These are phyloP conservation scores for Phaethon lepturus DNA, from an alignment of 2,113 vertebrate genomes.

Conservation along the genomic window DNA sequence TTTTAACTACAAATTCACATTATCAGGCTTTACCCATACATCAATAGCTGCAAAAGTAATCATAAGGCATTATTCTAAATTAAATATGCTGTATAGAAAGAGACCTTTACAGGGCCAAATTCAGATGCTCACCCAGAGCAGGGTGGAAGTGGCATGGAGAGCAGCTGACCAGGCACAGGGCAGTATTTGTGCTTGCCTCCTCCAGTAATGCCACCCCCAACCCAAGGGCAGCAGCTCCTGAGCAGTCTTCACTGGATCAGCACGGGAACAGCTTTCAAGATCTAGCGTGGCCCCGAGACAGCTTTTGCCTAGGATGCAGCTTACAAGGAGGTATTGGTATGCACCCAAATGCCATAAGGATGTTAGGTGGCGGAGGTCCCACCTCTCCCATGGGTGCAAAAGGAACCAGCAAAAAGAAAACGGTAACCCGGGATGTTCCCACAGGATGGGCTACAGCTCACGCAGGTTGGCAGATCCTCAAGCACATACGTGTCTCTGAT, in stretches of 20 bases:
- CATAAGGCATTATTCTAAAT: background rate
- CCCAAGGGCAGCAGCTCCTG: background rate
- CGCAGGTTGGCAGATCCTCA: background rate
- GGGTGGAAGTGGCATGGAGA: background rate
- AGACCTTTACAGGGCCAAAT: background rate
- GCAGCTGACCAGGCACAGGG: background rate
- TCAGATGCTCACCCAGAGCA: background rate
- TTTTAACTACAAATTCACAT: background rate
- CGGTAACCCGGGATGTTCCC: background rate
- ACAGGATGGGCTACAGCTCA: background rate
- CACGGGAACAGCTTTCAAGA: background rate
- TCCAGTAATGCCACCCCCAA: background rate
- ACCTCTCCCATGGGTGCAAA: rapidly evolving
- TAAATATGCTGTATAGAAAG: background rate
- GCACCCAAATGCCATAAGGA: background rate
- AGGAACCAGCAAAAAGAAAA: background rate
- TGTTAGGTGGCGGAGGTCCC: rapidly evolving
- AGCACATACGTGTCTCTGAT: background rate
- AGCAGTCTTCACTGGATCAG: background rate
- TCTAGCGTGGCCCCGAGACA: background rate
- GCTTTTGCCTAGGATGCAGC: background rate
- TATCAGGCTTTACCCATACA: background rate
- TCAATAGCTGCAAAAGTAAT: background rate
- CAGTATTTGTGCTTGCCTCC: background rate
- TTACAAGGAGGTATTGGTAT: background rate